Conservation (phyloP, 2,113 vertebrate genomes). For the Pan paniscus region DNA sequence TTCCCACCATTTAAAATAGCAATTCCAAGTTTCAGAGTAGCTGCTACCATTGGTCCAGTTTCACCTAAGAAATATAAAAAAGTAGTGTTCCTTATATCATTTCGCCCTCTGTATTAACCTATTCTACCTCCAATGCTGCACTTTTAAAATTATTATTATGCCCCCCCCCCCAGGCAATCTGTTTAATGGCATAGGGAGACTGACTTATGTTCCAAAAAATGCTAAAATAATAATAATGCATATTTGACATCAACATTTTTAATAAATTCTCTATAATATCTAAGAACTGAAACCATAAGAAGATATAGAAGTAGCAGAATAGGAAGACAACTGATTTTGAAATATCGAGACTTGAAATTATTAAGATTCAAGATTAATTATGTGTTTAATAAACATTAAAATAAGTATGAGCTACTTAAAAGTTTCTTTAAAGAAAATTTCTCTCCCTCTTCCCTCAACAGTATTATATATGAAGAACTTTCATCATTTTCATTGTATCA, state of each 20-base stretch:
- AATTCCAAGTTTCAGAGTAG: slow-evolving; percentile 96
- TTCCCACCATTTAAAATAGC: slow-evolving; percentile 97
- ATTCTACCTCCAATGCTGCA: background rate
- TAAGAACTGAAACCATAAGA: background rate
- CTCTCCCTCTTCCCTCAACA: background rate
- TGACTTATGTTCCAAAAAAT: background rate
- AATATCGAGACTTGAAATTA: background rate
- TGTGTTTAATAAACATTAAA: background rate
- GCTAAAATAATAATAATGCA: background rate
- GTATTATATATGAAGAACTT: background rate
- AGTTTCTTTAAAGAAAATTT: background rate
- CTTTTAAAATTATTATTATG: background rate
- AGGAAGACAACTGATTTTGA: background rate
- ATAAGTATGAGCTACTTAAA: background rate
- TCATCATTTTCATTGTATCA: background rate
- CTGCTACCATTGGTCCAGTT: slow-evolving; percentile 97
- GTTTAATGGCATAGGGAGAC: background rate
- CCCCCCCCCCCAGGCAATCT: background rate
- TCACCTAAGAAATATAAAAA: slow-evolving; percentile 88
- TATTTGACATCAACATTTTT: background rate
- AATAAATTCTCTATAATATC: background rate
- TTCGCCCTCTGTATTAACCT: background rate
- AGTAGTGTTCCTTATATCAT: background rate
- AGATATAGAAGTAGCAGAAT: background rate
- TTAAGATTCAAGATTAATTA: background rate